Percentiles rank a stretch among this genome's conserved stretches.
phyloP scores from a whole-genome alignment of 2,113 vertebrate species.

The Taxidea taxus region DNA sequence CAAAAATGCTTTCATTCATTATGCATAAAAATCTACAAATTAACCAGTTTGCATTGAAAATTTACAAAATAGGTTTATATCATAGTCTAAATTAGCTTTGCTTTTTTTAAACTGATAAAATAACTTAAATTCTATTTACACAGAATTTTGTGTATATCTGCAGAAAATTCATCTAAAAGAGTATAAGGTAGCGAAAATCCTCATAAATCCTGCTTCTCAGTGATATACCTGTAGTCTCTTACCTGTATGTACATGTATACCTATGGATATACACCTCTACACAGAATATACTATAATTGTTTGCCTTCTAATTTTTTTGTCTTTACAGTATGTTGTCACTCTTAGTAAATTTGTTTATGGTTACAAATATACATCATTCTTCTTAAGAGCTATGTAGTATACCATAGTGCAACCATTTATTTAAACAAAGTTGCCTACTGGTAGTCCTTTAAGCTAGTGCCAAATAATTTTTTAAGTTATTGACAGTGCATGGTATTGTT shows the following conservation, averaged over 20 bases:
- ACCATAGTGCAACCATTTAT: not conserved
- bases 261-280: not conserved
- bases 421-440: not conserved
- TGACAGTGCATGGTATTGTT: not conserved
- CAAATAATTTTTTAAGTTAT: not conserved
- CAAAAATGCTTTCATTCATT: slow-evolving; percentile 25
- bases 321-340: not conserved
- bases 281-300: not conserved
- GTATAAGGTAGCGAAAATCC: not conserved
- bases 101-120: slow-evolving; percentile 11
- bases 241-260: not conserved
- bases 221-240: not conserved
- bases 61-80: not conserved
- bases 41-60: slow-evolving; percentile 2
- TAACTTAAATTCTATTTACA: slow-evolving; percentile 4
- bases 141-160: not conserved
- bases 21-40: not conserved
- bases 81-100: not conserved
- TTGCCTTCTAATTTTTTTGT: not conserved
- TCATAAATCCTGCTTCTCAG: not conserved
- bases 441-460: not conserved
- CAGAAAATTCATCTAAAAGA: not conserved
- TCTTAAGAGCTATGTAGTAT: not conserved
- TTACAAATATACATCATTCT: not conserved
- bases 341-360: not conserved